A percentile compares a stretch with the other conserved stretches of the same genome.
Conservation (phyloP, 2,797 vertebrate species). For the Halcyon chelicuti region DNA sequence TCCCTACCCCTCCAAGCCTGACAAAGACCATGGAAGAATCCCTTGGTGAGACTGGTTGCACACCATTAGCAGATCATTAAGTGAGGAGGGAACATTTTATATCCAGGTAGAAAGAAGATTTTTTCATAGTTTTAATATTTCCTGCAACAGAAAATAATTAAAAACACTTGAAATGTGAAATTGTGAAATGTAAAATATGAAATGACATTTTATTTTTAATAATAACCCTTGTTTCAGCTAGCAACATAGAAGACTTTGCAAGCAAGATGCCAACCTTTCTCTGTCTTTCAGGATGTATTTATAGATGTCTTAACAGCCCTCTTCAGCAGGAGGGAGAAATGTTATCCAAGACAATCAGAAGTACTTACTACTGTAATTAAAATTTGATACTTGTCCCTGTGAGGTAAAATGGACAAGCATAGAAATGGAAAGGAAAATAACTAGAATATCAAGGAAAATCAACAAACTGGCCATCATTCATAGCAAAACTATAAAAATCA, state of each 20-base stretch:
- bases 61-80: not conserved
- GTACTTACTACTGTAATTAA: not conserved
- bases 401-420: not conserved
- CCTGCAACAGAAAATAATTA: not conserved
- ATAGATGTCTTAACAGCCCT: not conserved
- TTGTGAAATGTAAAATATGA: not conserved
- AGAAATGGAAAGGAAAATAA: not conserved
- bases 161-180: not conserved
- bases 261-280: not conserved
- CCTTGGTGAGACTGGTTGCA: not conserved
- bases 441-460: not conserved
- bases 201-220: not conserved
- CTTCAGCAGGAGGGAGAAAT: not conserved
- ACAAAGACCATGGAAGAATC: not conserved
- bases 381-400: not conserved
- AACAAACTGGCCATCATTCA: not conserved
- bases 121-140: not conserved
- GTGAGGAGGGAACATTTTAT: not conserved
- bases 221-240: not conserved
- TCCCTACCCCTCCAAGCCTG: not conserved
- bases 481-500: not conserved
- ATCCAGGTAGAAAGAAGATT: not conserved
- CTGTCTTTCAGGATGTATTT: not conserved
- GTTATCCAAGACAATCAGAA: not conserved
- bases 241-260: not conserved